phyloP scores from a whole-genome alignment of 1,140 invertebrate genomes.

The Sipha flava region DNA sequence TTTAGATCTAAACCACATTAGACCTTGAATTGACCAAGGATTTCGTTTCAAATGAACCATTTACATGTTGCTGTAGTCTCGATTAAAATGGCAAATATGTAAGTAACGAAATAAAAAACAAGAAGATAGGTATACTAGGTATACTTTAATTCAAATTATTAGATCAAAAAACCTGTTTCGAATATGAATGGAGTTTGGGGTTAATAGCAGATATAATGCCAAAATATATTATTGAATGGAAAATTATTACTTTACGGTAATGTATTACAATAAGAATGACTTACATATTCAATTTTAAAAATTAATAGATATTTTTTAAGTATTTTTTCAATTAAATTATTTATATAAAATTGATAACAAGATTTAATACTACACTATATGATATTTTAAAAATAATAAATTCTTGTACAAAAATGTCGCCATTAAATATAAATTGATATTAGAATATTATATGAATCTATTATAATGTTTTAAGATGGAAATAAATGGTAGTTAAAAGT shows the following conservation, averaged over 20 bases:
- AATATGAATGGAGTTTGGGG: neutral
- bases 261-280: neutral
- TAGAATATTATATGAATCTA: too few species aligned
- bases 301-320: too few species aligned
- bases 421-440: too few species aligned
- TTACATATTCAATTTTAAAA: neutral
- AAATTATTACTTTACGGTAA: neutral
- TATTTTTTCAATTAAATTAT: too few species aligned
- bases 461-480: too few species aligned
- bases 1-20: neutral
- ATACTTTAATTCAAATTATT: neutral
- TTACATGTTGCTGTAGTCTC: neutral
- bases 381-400: too few species aligned
- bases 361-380: too few species aligned
- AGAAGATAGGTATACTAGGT: neutral
- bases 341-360: too few species aligned
- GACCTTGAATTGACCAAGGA: neutral
- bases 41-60: neutral
- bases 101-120: neutral
- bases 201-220: neutral
- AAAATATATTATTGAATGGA: neutral
- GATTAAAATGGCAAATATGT: neutral
- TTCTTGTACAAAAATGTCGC: too few species aligned
- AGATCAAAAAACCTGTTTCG: neutral
- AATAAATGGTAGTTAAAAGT: too few species aligned